Evolutionary conservation across 2,888 invertebrate genomes (phyloP).

Genomic region (Atethmia centrago): DNA sequence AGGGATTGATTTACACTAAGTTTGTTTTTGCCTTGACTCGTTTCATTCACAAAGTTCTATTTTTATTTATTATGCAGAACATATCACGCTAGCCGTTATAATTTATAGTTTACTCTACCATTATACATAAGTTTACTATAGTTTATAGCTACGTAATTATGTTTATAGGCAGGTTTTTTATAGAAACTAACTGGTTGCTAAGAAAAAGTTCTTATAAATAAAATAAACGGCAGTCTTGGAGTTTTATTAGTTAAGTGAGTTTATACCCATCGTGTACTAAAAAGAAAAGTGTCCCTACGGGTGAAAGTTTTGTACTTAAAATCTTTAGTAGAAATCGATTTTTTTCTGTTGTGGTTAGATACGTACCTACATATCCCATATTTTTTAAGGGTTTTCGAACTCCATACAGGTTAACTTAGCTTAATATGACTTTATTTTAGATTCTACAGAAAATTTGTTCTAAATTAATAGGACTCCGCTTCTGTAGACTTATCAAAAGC

Average conservation of each 20-base stretch:
- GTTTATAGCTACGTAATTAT: background rate
- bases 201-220: slow-evolving; percentile 13
- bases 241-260: too few species aligned
- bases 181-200: slow-evolving; percentile 4
- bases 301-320: background rate
- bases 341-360: background rate
- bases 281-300: background rate
- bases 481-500: slow-evolving; percentile 26
- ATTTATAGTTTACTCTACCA: slow-evolving; percentile 23
- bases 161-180: background rate
- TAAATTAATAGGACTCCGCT: background rate
- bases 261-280: background rate
- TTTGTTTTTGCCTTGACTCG: background rate
- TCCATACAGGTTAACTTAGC: background rate
- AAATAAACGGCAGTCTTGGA: slow-evolving; percentile 22
- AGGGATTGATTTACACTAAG: background rate
- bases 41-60: background rate
- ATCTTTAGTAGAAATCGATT: background rate
- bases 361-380: background rate
- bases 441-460: background rate
- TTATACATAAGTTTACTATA: slow-evolving; percentile 6
- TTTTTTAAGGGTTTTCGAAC: background rate
- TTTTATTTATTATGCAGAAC: slow-evolving; percentile 29
- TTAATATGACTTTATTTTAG: background rate
- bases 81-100: slow-evolving; percentile 16